Evolutionary conservation across 2,113 vertebrate genomes (phyloP), one percentile per base, ranked within the genome.

Genomic region (human): DNA sequence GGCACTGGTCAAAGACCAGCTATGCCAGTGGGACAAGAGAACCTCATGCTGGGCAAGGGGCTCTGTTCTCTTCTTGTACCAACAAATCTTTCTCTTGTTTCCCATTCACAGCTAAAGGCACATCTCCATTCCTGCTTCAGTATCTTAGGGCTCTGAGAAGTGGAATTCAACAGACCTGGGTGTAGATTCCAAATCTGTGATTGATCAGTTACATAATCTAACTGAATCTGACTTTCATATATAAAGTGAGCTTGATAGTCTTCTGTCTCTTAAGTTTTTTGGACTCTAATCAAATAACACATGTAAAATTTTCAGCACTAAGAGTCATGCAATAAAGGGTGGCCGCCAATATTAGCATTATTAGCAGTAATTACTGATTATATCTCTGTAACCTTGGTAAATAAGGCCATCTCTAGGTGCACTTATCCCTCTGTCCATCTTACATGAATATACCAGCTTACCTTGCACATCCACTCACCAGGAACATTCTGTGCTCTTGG

Each of bases 301-400:
- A 10, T 0, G 25, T 13, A 32, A 89, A 48, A 23, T 8, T 35
- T 20, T n/a, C 45, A 23, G 30, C 23, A 13, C 32, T 10, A 13
- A 55, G 1, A 6, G 23, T 25, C 23, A 22, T 0, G 4, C 5
- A 5, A 1, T 10, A 0, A 16, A 30, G 1, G 2, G 35, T 27
- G 55, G 25, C 30, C 12, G 52, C 27, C 52, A 13, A 16, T 13
- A 2, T 18, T 48, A 55, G 70, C 2, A 35, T n/a, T 10, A 14
- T 6, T 25, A 59, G 72, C 22, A 1, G 13, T 8, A 1, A 6
- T 43, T n/a, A 18, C 38, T 17, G 35, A 11, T 13, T 20, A 8
- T 10, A 16, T 68, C 73, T 59, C 40, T 57, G 48, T 20, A 35
- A 30, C 30, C 45, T 1, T 25, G 83, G 32, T 30, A 6, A 40